phyloP scores from a whole-genome alignment of 1,140 invertebrate genomes.

The Drosophila biarmipes region DNA sequence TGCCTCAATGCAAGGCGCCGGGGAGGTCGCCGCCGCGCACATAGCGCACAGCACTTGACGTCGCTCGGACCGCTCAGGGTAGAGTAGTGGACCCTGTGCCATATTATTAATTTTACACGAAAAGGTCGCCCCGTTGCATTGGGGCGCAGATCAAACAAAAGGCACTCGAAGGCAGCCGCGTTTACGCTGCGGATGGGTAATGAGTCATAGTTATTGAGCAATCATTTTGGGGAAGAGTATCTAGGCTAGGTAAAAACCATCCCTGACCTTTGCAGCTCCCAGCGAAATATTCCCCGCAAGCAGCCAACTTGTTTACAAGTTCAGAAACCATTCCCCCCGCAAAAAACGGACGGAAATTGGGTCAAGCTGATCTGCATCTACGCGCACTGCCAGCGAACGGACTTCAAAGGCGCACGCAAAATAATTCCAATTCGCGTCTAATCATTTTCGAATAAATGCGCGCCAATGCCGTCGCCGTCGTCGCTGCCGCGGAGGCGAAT shows the following conservation, averaged over 20 bases:
- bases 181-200: slow-evolving; percentile 15
- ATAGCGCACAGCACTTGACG: slow-evolving; percentile 28
- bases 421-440: slow-evolving; percentile 53
- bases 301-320: slow-evolving; percentile 24
- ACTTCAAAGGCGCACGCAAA: slow-evolving; percentile 26
- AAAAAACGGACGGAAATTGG: slow-evolving; percentile 7
- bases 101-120: slow-evolving; percentile 76
- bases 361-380: slow-evolving; percentile 40
- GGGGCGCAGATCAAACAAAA: slow-evolving; percentile 33
- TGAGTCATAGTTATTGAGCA: not conserved
- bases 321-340: slow-evolving; percentile 1
- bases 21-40: slow-evolving; percentile 53
- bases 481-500: slow-evolving; percentile 75
- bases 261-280: slow-evolving; percentile 21
- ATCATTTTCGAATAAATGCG: slow-evolving; percentile 76
- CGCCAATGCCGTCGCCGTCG: slow-evolving; percentile 64
- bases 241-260: not conserved
- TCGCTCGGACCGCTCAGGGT: slow-evolving; percentile 27
- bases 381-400: slow-evolving; percentile 10
- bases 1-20: slow-evolving; percentile 45
- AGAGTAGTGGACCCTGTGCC: slow-evolving; percentile 65
- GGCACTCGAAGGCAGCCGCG: not conserved
- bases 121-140: slow-evolving; percentile 68
- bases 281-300: not conserved
- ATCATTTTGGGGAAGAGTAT: no score